Base-by-base conservation (phyloP, 2,113 vertebrate species). In the Clupea harengus region DNA sequence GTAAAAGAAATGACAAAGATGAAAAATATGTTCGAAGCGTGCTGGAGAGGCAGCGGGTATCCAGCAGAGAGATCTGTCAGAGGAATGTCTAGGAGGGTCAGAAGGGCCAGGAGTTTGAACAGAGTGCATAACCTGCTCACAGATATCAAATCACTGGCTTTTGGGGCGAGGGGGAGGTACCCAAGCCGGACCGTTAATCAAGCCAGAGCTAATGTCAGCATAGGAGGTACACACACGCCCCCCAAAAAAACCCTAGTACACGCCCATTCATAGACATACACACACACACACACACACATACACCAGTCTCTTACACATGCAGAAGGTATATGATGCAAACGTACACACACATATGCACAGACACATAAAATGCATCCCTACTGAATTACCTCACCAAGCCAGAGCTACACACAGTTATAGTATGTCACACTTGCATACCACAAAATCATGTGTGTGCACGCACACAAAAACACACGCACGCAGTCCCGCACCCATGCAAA, bases 71-170 rank as follows among this genome's bases (percentile, higher is more conserved):
- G 72, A 78, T 78, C 72, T 44, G 11, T 78, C 28, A 44, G 25
- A 15, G 72, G 28, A 78, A 39, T 78, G 72, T 32, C 72, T 78
- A 5, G 25, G 11, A 89, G 89, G 90, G 88, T 92, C 91, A 89
- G 90, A 52, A 84, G 90, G 87, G 88, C 88, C 89, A 91, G 92
- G 92, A 92, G 89, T 85, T 85, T 82, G 88, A 91, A 89, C 90
- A 91, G 91, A 93, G 92, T 90, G 86, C 92, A 91, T 85, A 91
- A 93, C 86, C 90, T 91, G 92, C 90, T 90, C 81, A 52, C 28
- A 91, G 90, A 93, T 93, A 94, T 94, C 91, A 88, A 91, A 91
- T 94, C 92, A 83, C 89, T 83, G 72, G 28, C 17, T 0, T 8
- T 9, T 20, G 22, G 1, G 45, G 64, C 81, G 80, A 88, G 89